Conservation (phyloP, 2,888 invertebrate genomes). For the Acrobasis suavella region DNA sequence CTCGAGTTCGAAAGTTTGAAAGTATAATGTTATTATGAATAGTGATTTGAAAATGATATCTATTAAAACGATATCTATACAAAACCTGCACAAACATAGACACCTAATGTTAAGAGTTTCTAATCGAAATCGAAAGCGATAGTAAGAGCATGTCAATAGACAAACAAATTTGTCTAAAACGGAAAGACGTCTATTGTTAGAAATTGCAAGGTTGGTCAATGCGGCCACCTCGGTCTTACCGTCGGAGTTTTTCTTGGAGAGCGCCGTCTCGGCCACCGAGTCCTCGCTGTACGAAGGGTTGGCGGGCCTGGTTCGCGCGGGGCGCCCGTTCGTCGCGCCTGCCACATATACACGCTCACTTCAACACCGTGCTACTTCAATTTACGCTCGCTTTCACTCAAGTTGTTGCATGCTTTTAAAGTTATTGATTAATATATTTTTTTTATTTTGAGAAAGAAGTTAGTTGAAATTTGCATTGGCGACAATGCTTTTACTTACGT, state of each 20-base stretch:
- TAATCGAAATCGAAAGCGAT: constrained; percentile 64
- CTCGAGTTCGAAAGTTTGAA: background rate
- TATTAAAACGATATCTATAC: constrained; percentile 41
- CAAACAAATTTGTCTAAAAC: constrained; percentile 55
- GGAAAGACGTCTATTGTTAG: constrained; percentile 47
- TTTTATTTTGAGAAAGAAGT: background rate
- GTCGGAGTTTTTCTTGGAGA: constrained; percentile 92
- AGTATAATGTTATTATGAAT: constrained; percentile 14
- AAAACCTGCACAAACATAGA: constrained; percentile 42
- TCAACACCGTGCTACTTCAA: constrained; percentile 52
- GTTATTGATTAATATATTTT: background rate
- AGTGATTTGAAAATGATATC: constrained; percentile 24
- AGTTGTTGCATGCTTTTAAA: constrained; percentile 18
- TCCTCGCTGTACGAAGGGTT: constrained; percentile 91
- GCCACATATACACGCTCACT: constrained; percentile 76
- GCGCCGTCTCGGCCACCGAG: constrained; percentile 90
- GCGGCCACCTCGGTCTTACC: constrained; percentile 83
- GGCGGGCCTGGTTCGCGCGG: constrained; percentile 65
- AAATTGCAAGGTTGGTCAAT: constrained; percentile 40
- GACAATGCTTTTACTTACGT: background rate
- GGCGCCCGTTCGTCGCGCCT: constrained; percentile 73
- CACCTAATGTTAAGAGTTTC: constrained; percentile 45
- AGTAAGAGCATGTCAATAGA: constrained; percentile 63
- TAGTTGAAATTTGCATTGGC: background rate
- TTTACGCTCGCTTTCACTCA: constrained; percentile 4